Base-by-base conservation (phyloP, 2,113 vertebrate species). In the Oophaga pumilio region DNA sequence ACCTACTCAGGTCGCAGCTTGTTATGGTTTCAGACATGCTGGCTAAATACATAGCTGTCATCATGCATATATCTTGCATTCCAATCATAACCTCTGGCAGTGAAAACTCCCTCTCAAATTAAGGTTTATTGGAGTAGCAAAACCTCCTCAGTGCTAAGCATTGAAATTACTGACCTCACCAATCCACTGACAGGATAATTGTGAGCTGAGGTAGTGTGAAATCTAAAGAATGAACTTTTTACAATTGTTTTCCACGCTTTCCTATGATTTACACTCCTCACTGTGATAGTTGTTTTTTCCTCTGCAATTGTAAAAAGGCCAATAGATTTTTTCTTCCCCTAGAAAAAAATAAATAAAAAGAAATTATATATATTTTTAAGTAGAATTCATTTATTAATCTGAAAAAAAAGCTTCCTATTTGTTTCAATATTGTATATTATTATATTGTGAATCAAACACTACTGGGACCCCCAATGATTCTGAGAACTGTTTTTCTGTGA, bases 181-280 rank as follows among this genome's bases (percentile, higher is more conserved):
- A 89, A 91, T 92, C 76, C 87, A 92, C 85, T 92, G 90, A 93
- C 91, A 94, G 88, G 90, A 92, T 93, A 93, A 91, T 92, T 93
- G 92, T 92, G 92, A 89, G 89, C 89, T 87, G 90, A 89, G 80
- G 68, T 88, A 90, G 89, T 91, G 84, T 87, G 90, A 90, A 90
- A 92, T 92, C 89, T 89, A 90, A 86, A 86, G 74, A 86, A 86
- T 86, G 84, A 78, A 78, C 73, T 86, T 86, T 77, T 86, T 52
- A 83, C 73, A 77, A 77, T 86, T 86, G 57, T 82, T 83, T 88
- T 49, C 87, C 71, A 88, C 49, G 33, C 57, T 83, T 64, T 66
- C 57, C 20, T 83, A 18, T 86, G 76, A 88, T 88, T 83, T 57
- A 88, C 77, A 28, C 24, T 66, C 14, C 28, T 83, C 49, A 53